Base-by-base conservation (phyloP, 2,797 vertebrate species). In the Lerista edwardsae region DNA sequence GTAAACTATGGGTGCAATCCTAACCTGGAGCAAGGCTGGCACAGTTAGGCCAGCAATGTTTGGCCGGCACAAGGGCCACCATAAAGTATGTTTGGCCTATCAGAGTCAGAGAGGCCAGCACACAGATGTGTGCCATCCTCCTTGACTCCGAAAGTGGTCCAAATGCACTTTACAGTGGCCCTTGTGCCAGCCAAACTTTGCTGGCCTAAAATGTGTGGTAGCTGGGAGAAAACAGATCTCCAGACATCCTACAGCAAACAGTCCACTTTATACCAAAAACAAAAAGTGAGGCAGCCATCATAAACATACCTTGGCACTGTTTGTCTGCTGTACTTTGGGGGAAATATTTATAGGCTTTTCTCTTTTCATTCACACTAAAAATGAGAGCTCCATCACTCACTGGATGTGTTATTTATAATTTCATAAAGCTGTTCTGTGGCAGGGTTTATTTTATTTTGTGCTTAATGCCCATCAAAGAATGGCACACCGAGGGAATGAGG, bases 351-450 rank as follows among this genome's bases (percentile, higher is more conserved):
- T 93, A 89, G 67, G 25, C 92, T 87, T 91, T 93, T 95, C 88
- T 92, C 90, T 93, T 94, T 95, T 92, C 84, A 90, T 89, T 94
- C 90, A 94, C 89, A 91, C 85, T 88, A 80, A 88, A 91, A 95
- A 86, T 92, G 91, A 94, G 85, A 93, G 82, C 78, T 94, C 93
- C 94, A 95, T 97, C 93, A 95, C 94, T 95, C 93, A 82, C 92
- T 94, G 91, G 89, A 86, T 88, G 57, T 15, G 75, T 96, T 96
- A 96, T 97, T 97, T 97, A 96, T 97, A 97, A 97, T 98, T 98
- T 97, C 97, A 98, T 98, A 98, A 98, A 97, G 95, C 95, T 94
- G 95, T 96, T 96, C 84, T 89, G 88, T 97, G 97, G 97, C 96
- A 96, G 96, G 94, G 94, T 93, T 96, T 97, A 97, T 97, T 98